Percentiles rank a stretch among this genome's conserved stretches.
These are phyloP conservation scores for Drosophila kikkawai DNA, from an alignment of 1,140 invertebrate genomes.

Conservation along the genomic window DNA sequence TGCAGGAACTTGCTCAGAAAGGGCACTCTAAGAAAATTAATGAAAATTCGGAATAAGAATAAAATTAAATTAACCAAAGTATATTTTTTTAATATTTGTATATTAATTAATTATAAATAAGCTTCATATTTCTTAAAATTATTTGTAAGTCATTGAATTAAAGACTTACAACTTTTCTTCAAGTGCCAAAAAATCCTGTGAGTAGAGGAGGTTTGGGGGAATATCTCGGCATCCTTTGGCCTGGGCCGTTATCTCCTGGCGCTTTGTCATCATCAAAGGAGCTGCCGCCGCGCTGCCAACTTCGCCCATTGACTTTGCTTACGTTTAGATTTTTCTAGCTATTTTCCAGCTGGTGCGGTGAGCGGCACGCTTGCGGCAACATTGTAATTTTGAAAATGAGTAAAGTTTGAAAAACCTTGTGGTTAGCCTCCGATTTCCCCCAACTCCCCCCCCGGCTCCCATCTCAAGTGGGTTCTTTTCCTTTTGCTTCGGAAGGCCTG, in stretches of 20 bases:
- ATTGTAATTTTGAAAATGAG: constrained; percentile 85
- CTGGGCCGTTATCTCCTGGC: constrained; percentile 15
- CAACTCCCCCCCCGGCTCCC: not conserved
- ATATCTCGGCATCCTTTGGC: constrained; percentile 25
- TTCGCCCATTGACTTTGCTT: constrained; percentile 84
- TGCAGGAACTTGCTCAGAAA: constrained; percentile 40
- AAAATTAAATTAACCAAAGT: not conserved
- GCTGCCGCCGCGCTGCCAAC: constrained; percentile 62
- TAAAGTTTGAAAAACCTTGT: constrained; percentile 83
- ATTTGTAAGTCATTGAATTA: not conserved
- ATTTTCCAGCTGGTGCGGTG: constrained; percentile 59
- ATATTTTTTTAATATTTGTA: not conserved
- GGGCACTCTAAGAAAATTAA: not conserved
- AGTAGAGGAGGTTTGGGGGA: not conserved
- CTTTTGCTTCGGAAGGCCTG: constrained; percentile 21
- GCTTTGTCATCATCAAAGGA: constrained; percentile 66
- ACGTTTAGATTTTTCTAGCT: constrained; percentile 82
- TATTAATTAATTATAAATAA: too few species aligned
- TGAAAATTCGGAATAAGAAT: not conserved
- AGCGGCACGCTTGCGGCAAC: constrained; percentile 77
- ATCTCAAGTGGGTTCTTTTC: constrained; percentile 10
- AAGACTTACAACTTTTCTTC: not conserved
- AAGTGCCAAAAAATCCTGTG: not conserved
- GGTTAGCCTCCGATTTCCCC: constrained; percentile 38
- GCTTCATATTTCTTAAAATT: not conserved